phyloP scores from a whole-genome alignment of 2,888 invertebrate genomes.

The Dendrolimus houi region DNA sequence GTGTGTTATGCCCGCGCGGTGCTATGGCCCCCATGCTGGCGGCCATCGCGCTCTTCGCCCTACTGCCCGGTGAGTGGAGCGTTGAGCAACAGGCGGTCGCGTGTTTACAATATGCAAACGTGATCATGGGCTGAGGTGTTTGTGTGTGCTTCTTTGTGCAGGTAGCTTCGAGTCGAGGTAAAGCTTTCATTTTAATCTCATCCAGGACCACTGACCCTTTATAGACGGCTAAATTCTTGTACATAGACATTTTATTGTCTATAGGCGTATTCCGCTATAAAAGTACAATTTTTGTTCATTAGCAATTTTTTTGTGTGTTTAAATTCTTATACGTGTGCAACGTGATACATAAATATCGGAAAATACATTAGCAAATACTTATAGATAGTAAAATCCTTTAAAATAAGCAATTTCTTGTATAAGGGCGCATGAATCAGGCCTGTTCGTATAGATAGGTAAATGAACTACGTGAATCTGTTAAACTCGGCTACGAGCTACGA shows the following conservation, averaged over 20 bases:
- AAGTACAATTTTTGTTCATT: too few relatives aligned
- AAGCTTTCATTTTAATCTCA: not conserved
- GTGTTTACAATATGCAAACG: slow-evolving; percentile 21
- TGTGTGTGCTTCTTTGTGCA: not conserved
- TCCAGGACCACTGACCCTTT: not conserved
- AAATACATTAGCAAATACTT: too few relatives aligned
- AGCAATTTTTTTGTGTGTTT: too few relatives aligned
- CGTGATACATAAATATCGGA: too few relatives aligned
- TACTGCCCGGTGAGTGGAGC: slow-evolving; percentile 67
- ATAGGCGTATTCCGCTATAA: too few relatives aligned
- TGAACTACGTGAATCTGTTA: not conserved
- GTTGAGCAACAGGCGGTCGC: slow-evolving; percentile 59
- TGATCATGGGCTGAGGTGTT: slow-evolving; percentile 22
- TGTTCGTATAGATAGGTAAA: not conserved
- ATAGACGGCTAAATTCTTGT: too few relatives aligned
- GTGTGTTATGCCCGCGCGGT: slow-evolving; percentile 74
- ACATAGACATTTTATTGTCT: too few relatives aligned
- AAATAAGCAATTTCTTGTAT: too few relatives aligned
- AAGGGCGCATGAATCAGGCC: not conserved
- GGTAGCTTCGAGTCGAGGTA: not conserved
- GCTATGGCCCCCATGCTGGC: slow-evolving; percentile 64
- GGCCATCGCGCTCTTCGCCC: slow-evolving; percentile 66
- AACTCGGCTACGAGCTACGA: not conserved
- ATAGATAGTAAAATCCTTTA: too few relatives aligned
- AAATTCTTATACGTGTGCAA: too few relatives aligned